phyloP scores from a whole-genome alignment of 2,797 vertebrate genomes.

The Geranospiza caerulescens region DNA sequence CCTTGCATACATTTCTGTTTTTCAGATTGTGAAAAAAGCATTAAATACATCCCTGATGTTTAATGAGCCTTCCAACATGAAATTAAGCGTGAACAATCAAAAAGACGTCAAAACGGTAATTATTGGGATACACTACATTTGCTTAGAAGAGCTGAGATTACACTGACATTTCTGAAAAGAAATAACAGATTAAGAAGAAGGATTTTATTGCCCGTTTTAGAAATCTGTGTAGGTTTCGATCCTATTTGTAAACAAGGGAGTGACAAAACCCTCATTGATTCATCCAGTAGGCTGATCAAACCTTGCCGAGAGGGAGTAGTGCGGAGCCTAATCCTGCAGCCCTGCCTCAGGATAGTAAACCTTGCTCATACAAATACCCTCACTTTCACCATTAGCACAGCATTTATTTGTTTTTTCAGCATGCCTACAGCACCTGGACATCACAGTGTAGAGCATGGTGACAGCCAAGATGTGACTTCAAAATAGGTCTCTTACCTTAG shows the following conservation, averaged over 20 bases:
- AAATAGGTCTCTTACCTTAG: background rate
- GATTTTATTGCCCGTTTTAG: background rate
- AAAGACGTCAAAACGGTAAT: conserved; percentile 39
- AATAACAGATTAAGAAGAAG: background rate
- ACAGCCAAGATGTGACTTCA: background rate
- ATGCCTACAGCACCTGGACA: background rate
- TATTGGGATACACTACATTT: background rate
- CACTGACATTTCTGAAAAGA: background rate
- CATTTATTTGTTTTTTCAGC: background rate
- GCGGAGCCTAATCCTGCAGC: background rate
- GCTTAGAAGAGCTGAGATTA: background rate
- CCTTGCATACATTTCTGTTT: conserved; percentile 30
- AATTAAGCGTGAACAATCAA: conserved; percentile 24
- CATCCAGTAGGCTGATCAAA: background rate
- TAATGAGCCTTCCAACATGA: conserved; percentile 2
- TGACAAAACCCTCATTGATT: background rate
- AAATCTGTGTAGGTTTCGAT: background rate
- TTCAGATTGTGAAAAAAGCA: conserved; percentile 43
- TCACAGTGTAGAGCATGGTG: background rate
- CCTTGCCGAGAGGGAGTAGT: background rate
- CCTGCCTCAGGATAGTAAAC: background rate
- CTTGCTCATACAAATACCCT: background rate
- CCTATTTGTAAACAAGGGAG: background rate
- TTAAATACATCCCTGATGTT: background rate
- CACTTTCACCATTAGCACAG: background rate